Evolutionary conservation across 1,140 invertebrate genomes (phyloP).

Genomic region (Bombus soroeensis): DNA sequence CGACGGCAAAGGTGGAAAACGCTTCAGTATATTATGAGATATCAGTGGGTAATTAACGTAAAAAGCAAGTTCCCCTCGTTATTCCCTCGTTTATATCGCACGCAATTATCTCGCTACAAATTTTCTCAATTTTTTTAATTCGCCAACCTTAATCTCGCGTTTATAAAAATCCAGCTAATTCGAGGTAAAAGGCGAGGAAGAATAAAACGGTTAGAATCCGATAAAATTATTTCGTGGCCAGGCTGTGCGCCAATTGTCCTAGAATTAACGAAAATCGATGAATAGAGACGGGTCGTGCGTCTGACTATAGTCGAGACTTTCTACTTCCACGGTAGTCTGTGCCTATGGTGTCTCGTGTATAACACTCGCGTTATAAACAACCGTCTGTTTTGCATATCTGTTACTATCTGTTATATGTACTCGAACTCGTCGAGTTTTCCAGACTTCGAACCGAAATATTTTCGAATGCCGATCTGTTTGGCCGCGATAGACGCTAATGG

Average conservation of each 20-base stretch:
- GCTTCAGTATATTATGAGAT: neutral
- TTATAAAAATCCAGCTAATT: constrained; percentile 4
- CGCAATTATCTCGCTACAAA: neutral
- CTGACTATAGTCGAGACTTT: constrained; percentile 35
- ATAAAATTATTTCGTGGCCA: neutral
- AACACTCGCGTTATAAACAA: neutral
- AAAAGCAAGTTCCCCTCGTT: neutral
- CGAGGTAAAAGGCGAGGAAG: neutral
- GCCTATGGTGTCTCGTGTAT: too few relatives aligned
- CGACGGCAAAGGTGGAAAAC: neutral
- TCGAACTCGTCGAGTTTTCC: too few relatives aligned
- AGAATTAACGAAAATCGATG: constrained; percentile 3
- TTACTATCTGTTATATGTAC: neutral
- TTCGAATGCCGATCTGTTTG: too few relatives aligned
- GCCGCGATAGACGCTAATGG: too few relatives aligned
- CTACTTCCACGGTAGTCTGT: constrained; percentile 17
- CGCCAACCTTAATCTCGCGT: neutral
- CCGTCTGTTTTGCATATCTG: too few relatives aligned
- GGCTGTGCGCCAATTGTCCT: neutral
- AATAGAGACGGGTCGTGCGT: neutral
- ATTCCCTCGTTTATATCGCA: neutral
- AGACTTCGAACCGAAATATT: too few relatives aligned
- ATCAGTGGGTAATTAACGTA: neutral
- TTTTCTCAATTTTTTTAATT: neutral
- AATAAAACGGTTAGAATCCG: neutral